Percentiles rank a stretch among this genome's conserved stretches.
Conservation (phyloP, 2,113 vertebrate genomes). For the Menidia beryllina region DNA sequence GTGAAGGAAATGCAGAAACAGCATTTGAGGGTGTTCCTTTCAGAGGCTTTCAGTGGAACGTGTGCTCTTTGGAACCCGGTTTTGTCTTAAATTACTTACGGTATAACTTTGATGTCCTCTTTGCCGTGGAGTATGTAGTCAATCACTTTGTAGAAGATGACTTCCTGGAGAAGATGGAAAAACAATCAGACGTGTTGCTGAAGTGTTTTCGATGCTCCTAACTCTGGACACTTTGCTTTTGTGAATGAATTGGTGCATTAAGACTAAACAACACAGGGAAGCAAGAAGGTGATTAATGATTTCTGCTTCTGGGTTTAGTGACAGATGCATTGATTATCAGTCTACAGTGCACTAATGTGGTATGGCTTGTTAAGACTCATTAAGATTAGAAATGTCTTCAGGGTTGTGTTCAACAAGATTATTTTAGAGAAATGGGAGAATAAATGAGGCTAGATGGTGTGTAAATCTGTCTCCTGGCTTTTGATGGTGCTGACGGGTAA, state of each 20-base stretch:
- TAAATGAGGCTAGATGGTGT: not conserved
- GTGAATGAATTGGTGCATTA: no score
- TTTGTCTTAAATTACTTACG: conserved; percentile 77
- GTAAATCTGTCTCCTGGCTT: conserved; percentile 1
- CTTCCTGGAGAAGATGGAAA: conserved; percentile 71
- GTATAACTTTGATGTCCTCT: conserved; percentile 87
- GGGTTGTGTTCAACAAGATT: not conserved
- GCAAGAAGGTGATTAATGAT: not conserved
- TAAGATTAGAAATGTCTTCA: not conserved
- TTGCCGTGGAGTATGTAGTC: conserved; percentile 87
- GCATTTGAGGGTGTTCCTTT: no score
- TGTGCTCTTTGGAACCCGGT: no score
- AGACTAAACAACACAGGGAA: no score
- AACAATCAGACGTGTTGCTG: not conserved
- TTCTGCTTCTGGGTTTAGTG: not conserved
- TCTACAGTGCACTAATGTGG: not conserved
- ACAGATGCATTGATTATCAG: not conserved
- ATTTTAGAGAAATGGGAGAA: not conserved
- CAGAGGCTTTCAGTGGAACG: no score
- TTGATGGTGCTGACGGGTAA: not conserved
- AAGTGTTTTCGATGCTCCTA: not conserved
- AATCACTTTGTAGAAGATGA: conserved; percentile 85
- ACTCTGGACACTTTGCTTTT: no score
- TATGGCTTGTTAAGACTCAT: not conserved
- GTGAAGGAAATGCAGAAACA: no score